Evolutionary conservation across 2,888 invertebrate genomes (phyloP).

Genomic region (Leucophenga montana): DNA sequence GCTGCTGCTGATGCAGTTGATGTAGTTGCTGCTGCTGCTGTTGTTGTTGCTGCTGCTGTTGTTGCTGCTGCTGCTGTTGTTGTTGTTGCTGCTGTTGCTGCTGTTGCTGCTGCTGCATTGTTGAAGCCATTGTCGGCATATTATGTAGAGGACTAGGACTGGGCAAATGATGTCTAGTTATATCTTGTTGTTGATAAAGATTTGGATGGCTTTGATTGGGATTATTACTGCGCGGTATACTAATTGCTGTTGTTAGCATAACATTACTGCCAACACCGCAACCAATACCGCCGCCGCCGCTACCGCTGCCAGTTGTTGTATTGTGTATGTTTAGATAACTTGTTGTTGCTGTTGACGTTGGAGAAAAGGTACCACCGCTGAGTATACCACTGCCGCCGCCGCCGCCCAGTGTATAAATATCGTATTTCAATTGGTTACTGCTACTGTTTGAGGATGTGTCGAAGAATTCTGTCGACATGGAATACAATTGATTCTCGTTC

Average conservation of each 20-base stretch:
- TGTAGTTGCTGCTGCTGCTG: slow-evolving; percentile 59
- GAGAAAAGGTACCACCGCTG: slow-evolving; percentile 31
- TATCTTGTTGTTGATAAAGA: slow-evolving; percentile 57
- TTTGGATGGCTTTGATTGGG: slow-evolving; percentile 67
- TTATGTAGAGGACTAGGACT: slow-evolving; percentile 54
- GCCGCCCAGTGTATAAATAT: slow-evolving; percentile 63
- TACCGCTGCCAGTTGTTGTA: slow-evolving; percentile 41
- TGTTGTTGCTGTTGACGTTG: slow-evolving; percentile 51
- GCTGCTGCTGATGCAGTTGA: slow-evolving; percentile 41
- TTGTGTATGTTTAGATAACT: slow-evolving; percentile 36
- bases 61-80: slow-evolving; percentile 46
- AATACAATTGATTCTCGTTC: slow-evolving; percentile 73
- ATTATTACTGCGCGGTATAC: slow-evolving; percentile 71
- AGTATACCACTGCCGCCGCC: slow-evolving; percentile 44
- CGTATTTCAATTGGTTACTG: slow-evolving; percentile 71
- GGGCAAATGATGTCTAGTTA: slow-evolving; percentile 48
- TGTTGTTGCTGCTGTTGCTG: slow-evolving; percentile 49
- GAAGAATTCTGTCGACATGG: slow-evolving; percentile 73
- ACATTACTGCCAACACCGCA: slow-evolving; percentile 56
- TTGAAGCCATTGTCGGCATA: slow-evolving; percentile 51
- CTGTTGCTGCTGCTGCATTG: slow-evolving; percentile 59
- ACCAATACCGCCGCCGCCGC: too few species aligned
- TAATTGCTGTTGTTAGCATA: slow-evolving; percentile 71
- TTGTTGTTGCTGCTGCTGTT: slow-evolving; percentile 48
- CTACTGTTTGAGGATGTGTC: slow-evolving; percentile 72